Conservation (phyloP, 2,797 vertebrate genomes). For the Paratrypauchen microcephalus region DNA sequence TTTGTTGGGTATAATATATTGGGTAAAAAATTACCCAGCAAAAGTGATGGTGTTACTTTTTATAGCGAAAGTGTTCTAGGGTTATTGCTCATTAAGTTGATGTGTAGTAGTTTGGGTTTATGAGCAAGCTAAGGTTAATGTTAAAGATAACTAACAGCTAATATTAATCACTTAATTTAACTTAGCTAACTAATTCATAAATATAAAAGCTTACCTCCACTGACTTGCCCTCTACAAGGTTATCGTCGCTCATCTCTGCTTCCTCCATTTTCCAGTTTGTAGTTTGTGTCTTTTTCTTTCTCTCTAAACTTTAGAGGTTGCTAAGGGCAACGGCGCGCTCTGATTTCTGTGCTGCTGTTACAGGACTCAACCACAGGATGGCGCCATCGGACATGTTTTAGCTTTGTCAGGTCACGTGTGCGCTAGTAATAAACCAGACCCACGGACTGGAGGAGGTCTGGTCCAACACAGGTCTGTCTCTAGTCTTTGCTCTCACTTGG, state of each 20-base stretch:
- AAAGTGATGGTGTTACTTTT: no score
- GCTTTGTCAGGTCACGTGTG: no score
- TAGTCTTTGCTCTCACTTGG: no score
- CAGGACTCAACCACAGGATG: conserved; percentile 30
- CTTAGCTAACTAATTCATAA: background rate
- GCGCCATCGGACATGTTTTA: conserved; percentile 15
- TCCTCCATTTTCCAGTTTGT: background rate
- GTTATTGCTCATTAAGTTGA: background rate
- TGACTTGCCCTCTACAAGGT: conserved; percentile 34
- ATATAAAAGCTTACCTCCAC: conserved; percentile 52
- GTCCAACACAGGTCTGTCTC: no score
- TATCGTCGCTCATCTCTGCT: conserved; percentile 39
- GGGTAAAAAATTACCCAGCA: no score
- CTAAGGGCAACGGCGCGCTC: conserved; percentile 37
- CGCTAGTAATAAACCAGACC: no score
- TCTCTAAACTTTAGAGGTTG: conserved; percentile 22
- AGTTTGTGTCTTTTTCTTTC: background rate
- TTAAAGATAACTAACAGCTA: no score
- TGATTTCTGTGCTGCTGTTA: background rate
- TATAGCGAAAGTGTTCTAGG: no score
- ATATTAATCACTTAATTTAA: no score
- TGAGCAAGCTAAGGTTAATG: no score
- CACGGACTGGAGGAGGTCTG: no score
- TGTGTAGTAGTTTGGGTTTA: background rate
- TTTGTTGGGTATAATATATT: no score